Conservation (phyloP, 2,888 invertebrate species). For the Clitarchus hookeri region DNA sequence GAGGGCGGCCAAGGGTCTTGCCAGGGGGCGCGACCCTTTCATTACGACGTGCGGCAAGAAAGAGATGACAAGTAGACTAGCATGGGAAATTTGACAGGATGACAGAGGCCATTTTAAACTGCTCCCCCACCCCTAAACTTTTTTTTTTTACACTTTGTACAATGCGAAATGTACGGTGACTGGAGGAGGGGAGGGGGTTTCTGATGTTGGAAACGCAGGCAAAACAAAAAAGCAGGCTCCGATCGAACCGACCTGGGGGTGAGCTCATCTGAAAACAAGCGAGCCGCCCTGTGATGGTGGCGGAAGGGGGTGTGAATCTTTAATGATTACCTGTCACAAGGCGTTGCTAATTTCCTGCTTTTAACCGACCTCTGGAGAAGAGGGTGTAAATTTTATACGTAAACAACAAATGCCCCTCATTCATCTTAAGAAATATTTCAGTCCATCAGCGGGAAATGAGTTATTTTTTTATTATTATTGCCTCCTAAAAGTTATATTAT, state of each 20-base stretch:
- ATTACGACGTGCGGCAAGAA: conserved; percentile 17
- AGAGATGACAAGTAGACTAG: conserved; percentile 27
- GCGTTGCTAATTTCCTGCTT: conserved; percentile 7
- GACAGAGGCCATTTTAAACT: conserved; percentile 23
- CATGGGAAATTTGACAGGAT: conserved; percentile 26
- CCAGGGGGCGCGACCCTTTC: conserved; percentile 16
- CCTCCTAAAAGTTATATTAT: too few relatives aligned
- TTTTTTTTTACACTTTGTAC: not conserved
- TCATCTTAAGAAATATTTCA: too few relatives aligned
- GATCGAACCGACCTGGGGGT: not conserved
- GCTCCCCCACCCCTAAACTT: not conserved
- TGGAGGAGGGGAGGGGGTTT: not conserved
- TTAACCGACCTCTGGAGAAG: not conserved
- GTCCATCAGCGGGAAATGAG: too few relatives aligned
- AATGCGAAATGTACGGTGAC: not conserved
- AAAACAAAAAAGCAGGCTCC: not conserved
- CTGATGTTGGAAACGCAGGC: not conserved
- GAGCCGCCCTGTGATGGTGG: too few relatives aligned
- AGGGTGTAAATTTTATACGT: not conserved
- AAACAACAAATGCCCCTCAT: too few relatives aligned
- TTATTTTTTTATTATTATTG: too few relatives aligned
- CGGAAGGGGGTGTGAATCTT: not conserved
- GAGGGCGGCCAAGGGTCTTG: not conserved
- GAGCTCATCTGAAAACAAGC: not conserved
- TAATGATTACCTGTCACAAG: conserved; percentile 14